Base-by-base conservation (phyloP, 2,888 invertebrate species). In the Dorcus parallelipipedus region DNA sequence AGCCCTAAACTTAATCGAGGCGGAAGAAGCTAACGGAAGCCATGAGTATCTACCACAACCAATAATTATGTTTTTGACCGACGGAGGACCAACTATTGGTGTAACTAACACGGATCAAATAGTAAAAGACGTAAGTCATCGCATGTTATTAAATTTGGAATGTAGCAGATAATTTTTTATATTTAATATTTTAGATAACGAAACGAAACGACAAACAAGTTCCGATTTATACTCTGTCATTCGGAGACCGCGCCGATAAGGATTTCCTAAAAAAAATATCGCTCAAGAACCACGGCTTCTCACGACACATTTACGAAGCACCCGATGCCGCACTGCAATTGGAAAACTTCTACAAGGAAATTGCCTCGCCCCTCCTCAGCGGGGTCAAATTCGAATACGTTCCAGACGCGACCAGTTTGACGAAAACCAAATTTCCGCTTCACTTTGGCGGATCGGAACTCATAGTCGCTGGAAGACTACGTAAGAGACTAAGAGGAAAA, bases 301-400 rank as follows among this genome's bases (percentile, higher is more conserved):
- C 86, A 68, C 79, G 88, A 2, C 85, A 86, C 73, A 89, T 91
- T 64, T 89, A 89, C 76, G 88, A 87, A 73, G 86, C 84, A n/a
- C 81, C 86, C 0, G 88, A 88, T 72, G 86, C 88, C 1, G 81
- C 83, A 60, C 74, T 86, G 43, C 89, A 90, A 73, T 78, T 90
- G 47, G 78, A 83, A 49, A 83, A 84, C 71, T 88, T 87, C 77
- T 88, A 87, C 78, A 80, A 80, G 40, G 84, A 87, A 75, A 85
- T 91, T 56, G 83, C 89, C 0, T 86, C 86, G 5, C 89, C 90
- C 0, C 78, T 88, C 8, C 78, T 90, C 49, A 79, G 84, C 1
- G 82, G 89, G 68, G 84, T 90, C 56, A 80, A 81, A 10, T 87
- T 90, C 72, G 78, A 79, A 52, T 90, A 89, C 73, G 81, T 84